A percentile compares a stretch with the other conserved stretches of the same genome.
Evolutionary conservation across 2,113 vertebrate genomes (phyloP).

Genomic region (Dermatemys mawii): DNA sequence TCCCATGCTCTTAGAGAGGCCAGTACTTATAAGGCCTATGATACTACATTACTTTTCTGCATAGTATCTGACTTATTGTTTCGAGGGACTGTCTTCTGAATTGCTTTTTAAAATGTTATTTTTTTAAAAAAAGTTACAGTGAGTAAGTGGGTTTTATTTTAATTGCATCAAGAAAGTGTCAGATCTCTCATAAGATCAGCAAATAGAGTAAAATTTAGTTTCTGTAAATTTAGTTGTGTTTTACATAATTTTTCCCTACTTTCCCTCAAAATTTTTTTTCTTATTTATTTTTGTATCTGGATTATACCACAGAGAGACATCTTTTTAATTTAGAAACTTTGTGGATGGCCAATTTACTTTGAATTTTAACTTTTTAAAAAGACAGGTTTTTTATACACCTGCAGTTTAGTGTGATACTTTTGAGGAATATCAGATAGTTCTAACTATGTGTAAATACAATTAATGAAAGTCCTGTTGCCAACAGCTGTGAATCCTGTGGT

Average conservation of each 20-base stretch:
- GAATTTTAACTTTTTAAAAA: constrained; percentile 30
- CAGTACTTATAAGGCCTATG: background rate
- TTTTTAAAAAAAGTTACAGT: background rate
- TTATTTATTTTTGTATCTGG: background rate
- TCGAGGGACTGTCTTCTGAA: background rate
- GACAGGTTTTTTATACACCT: constrained; percentile 22
- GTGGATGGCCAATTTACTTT: constrained; percentile 31
- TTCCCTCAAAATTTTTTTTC: background rate
- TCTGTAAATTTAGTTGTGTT: background rate
- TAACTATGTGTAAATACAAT: background rate
- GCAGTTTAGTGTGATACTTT: background rate
- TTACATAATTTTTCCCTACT: background rate
- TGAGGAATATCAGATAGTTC: background rate
- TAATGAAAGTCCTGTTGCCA: background rate
- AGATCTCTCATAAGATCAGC: background rate
- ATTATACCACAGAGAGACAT: background rate
- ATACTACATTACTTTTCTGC: background rate
- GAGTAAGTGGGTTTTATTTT: background rate
- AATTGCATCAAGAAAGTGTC: background rate
- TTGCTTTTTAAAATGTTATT: background rate
- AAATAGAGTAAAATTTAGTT: background rate
- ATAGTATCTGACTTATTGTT: background rate
- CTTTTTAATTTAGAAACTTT: constrained; percentile 44
- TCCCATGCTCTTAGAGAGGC: too few species aligned
- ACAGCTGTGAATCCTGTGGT: background rate